Evolutionary conservation across 2,113 vertebrate species (phyloP).

Genomic region (Ceratotherium simum): DNA sequence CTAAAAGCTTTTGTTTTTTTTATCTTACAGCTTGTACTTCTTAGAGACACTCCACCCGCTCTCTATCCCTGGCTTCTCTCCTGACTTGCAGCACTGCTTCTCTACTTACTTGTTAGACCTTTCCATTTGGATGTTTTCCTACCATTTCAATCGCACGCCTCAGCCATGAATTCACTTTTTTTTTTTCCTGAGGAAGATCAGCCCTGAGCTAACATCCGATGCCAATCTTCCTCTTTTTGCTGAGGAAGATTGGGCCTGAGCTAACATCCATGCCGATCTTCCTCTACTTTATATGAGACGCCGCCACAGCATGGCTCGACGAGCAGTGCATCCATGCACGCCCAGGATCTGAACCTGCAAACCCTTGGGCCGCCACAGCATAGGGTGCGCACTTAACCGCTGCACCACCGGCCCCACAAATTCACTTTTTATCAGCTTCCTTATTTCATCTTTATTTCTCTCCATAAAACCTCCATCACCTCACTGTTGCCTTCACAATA

Average conservation of each 20-base stretch:
- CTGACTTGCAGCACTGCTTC: background rate
- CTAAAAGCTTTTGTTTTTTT: background rate
- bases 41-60: background rate
- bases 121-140: constrained; percentile 32
- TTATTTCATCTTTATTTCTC: constrained; percentile 29
- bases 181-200: no score
- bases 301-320: no score
- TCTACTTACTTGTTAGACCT: background rate
- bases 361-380: no score
- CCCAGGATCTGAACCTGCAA: no score
- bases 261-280: no score
- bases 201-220: no score
- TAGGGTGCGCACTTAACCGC: no score
- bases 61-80: background rate
- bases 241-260: no score
- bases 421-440: background rate
- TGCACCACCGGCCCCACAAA: no score
- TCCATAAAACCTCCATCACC: background rate
- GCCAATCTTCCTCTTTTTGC: no score
- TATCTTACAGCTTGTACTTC: background rate
- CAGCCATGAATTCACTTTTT: constrained; percentile 14
- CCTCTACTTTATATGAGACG: no score
- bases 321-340: no score
- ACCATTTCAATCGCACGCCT: constrained; percentile 1
- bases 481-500: background rate